phyloP scores from a whole-genome alignment of 2,797 vertebrate species.

The Etheostoma perlongum region DNA sequence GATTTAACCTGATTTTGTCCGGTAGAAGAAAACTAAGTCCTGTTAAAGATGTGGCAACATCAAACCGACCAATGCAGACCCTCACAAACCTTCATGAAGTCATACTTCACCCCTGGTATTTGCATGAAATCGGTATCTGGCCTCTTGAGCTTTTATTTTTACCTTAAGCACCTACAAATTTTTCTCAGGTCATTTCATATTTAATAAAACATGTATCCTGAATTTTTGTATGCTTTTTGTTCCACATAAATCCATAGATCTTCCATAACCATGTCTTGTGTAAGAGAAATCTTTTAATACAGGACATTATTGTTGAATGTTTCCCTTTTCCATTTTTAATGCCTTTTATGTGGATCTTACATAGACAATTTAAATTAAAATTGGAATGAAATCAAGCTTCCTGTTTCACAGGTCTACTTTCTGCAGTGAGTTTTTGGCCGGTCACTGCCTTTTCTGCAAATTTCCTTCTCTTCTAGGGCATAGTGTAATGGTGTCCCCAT shows the following conservation, averaged over 20 bases:
- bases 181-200: not conserved
- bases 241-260: not conserved
- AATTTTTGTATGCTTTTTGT: not conserved
- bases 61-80: no score
- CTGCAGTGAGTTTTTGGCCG: not conserved
- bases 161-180: not conserved
- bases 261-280: slow-evolving; percentile 27
- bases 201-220: not conserved
- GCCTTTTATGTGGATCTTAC: slow-evolving; percentile 53
- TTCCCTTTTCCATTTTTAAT: slow-evolving; percentile 44
- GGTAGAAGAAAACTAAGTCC: slow-evolving; percentile 16
- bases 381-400: slow-evolving; percentile 63
- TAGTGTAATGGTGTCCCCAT: slow-evolving; percentile 19
- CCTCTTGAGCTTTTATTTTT: not conserved
- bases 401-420: slow-evolving; percentile 15
- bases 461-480: slow-evolving; percentile 28
- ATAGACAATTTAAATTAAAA: slow-evolving; percentile 22
- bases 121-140: not conserved
- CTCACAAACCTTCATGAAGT: not conserved
- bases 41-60: not conserved
- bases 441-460: slow-evolving; percentile 31
- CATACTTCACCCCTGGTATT: not conserved
- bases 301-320: slow-evolving; percentile 28
- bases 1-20: slow-evolving; percentile 30
- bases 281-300: slow-evolving; percentile 40